A percentile compares a stretch with the other conserved stretches of the same genome.
Evolutionary conservation across 2,113 vertebrate species (phyloP).

Genomic region (Chunga burmeisteri): DNA sequence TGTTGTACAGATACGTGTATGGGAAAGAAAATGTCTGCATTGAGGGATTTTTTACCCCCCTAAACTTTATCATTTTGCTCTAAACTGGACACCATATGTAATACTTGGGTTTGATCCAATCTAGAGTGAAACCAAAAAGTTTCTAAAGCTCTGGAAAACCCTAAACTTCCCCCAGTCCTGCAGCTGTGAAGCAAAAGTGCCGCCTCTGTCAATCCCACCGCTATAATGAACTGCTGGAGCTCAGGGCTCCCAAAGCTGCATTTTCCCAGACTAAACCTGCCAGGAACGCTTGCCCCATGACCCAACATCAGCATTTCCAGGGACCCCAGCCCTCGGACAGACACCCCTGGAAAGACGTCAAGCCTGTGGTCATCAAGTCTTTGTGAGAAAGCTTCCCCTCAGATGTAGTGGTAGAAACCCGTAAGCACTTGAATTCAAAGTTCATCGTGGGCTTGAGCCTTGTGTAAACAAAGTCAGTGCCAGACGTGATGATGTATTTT

Average conservation of each 20-base stretch:
- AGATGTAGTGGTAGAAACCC: slow-evolving; percentile 14
- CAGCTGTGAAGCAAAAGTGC: slow-evolving; percentile 55
- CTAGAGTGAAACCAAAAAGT: neutral
- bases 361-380: slow-evolving; percentile 27
- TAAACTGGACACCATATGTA: slow-evolving; percentile 44
- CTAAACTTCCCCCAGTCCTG: slow-evolving; percentile 36
- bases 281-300: slow-evolving; percentile 50
- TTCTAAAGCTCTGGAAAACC: slow-evolving; percentile 31
- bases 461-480: neutral
- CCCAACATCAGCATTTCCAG: neutral
- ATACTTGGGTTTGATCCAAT: slow-evolving; percentile 41
- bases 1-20: neutral
- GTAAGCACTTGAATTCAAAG: neutral
- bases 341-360: slow-evolving; percentile 46
- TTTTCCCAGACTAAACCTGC: slow-evolving; percentile 64
- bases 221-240: slow-evolving; percentile 55
- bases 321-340: slow-evolving; percentile 15
- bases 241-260: slow-evolving; percentile 29
- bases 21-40: neutral
- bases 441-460: neutral
- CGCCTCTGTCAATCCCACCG: neutral
- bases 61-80: slow-evolving; percentile 5
- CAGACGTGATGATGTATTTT: slow-evolving; percentile 40
- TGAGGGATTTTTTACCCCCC: neutral
- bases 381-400: slow-evolving; percentile 55